Conservation (phyloP, 37 sponge, comb jelly and placozoan genomes). For the Halisarca cf. caerulea region DNA sequence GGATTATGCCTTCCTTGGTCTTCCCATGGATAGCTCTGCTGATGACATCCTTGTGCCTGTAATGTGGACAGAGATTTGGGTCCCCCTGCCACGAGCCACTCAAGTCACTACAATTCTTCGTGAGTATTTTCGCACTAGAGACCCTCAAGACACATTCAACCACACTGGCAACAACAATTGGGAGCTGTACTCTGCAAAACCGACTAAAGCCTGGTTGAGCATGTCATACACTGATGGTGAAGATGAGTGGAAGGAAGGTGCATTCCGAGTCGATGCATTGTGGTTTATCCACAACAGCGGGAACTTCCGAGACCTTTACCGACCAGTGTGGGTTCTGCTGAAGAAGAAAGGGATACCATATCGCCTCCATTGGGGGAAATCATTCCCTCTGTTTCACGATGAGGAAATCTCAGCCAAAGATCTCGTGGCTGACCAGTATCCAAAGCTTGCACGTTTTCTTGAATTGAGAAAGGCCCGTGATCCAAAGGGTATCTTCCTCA, state of each 20-base stretch:
- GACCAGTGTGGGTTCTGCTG: conserved; percentile 7
- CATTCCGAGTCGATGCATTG: conserved; percentile 37
- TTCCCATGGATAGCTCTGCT: too few species aligned
- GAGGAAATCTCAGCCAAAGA: too few species aligned
- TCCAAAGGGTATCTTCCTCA: conserved; percentile 27
- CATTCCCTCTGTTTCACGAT: conserved; percentile 25
- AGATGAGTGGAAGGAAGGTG: conserved; percentile 33
- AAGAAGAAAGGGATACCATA: conserved; percentile 7
- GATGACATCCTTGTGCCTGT: too few species aligned
- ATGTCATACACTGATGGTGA: conserved; percentile 39
- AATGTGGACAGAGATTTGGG: too few species aligned
- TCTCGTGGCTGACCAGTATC: not conserved
- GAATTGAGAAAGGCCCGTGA: conserved; percentile 1
- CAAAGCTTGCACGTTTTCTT: not conserved
- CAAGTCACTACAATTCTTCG: too few species aligned
- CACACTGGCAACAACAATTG: conserved; percentile 29
- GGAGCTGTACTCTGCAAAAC: conserved; percentile 43
- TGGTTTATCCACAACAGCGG: conserved; percentile 20
- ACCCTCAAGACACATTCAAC: not conserved
- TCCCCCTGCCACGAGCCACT: too few species aligned
- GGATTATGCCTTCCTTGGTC: too few species aligned
- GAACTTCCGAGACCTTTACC: conserved; percentile 24
- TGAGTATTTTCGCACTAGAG: too few species aligned
- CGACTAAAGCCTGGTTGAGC: conserved; percentile 41
- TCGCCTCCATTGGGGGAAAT: conserved; percentile 47